These are phyloP conservation scores for Pollachius pollachius DNA, from an alignment of 2,113 vertebrate genomes.

Conservation along the genomic window DNA sequence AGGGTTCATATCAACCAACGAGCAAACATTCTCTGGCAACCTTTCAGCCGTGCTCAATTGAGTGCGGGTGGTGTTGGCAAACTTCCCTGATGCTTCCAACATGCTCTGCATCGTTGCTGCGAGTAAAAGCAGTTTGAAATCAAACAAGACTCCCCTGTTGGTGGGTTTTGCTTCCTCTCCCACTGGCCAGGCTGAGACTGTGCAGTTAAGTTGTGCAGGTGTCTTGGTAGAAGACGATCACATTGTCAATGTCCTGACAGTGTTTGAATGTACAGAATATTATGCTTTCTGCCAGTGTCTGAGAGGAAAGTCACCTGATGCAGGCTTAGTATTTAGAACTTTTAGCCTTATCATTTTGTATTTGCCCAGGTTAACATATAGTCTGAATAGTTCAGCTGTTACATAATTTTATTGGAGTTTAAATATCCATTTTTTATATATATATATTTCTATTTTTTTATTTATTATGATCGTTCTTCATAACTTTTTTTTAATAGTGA, in stretches of 20 bases:
- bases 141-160: slow-evolving; percentile 5
- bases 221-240: slow-evolving; percentile 66
- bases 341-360: slow-evolving; percentile 4
- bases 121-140: slow-evolving; percentile 11
- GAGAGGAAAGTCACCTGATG: slow-evolving; percentile 17
- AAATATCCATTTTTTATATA: not conserved
- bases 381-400: not conserved
- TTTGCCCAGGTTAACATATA: not conserved
- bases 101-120: slow-evolving; percentile 19
- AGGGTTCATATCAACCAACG: slow-evolving; percentile 48
- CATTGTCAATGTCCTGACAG: slow-evolving; percentile 58
- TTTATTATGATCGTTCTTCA: too few relatives aligned
- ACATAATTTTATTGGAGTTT: not conserved
- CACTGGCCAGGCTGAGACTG: slow-evolving; percentile 30
- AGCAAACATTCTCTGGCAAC: slow-evolving; percentile 64
- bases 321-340: slow-evolving; percentile 17
- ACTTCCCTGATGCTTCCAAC: slow-evolving; percentile 32
- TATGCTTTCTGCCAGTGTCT: slow-evolving; percentile 48
- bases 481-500: too few relatives aligned
- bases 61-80: slow-evolving; percentile 44
- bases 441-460: too few relatives aligned
- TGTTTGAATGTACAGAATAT: slow-evolving; percentile 32
- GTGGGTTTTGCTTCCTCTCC: too few relatives aligned
- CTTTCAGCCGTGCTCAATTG: slow-evolving; percentile 54
- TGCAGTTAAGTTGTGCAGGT: slow-evolving; percentile 58